Base-by-base conservation (phyloP, 1,140 invertebrate species). In the Lepidurus arcticus region DNA sequence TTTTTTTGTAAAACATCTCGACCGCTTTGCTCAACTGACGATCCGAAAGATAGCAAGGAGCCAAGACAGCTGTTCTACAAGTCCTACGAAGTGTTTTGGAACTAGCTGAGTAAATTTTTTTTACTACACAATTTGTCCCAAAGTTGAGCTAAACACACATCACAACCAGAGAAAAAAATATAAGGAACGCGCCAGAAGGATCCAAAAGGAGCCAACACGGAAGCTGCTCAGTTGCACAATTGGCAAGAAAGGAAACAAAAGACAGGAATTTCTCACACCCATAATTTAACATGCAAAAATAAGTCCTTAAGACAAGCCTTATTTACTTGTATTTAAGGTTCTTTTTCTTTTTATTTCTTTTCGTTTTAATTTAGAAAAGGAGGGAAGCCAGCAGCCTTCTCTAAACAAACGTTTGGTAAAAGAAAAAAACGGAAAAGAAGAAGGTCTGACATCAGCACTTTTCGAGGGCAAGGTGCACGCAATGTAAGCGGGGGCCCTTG, bases 391-490 rank as follows among this genome's bases (percentile, higher is more conserved):
- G n/a, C 53, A 65, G 53, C 53, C 53, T 65, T 65, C 53, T 16
- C 53, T 65, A 65, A 65, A 65, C 21, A 65, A 65, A 65, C 53
- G 53, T 7, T 13, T 65, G 21, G 21, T 5, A 7, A 21, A 21
- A 65, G n/a, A 21, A 65, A 65, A 65, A 65, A 65, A 13, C 16
- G 53, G 7, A 21, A 21, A 65, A 10, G 53, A 65, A 13, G 16
- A 21, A 65, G 53, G 9, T 65, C 53, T 65, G 53, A 65, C 53
- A 65, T 65, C 53, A 65, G 53, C 53, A 65, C 53, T 65, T 65
- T 65, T 13, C 53, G 53, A 65, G 53, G 53, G 53, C 53, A 65
- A 65, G 53, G 53, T 65, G 53, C 53, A 65, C 53, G 53, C 53
- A 65, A 65, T 65, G 53, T 65, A 65, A 65, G 53, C 53, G 53